phyloP scores from a whole-genome alignment of 2,797 vertebrate genomes.

The Chaetophractus vellerosus region DNA sequence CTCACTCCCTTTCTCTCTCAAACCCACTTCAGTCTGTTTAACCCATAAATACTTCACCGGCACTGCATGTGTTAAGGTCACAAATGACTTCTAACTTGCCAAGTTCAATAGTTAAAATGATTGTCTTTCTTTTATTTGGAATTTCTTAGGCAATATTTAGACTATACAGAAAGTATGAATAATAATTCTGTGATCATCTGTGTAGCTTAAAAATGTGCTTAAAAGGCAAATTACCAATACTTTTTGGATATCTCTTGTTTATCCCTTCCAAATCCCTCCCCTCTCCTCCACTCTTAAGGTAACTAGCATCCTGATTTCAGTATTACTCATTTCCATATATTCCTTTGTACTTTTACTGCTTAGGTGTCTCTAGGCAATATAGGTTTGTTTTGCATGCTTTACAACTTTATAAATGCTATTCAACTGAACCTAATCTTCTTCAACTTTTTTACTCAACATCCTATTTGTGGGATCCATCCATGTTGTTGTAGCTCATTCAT shows the following conservation, averaged over 20 bases:
- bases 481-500: background rate
- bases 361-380: background rate
- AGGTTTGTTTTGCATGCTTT: background rate
- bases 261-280: background rate
- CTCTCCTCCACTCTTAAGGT: background rate
- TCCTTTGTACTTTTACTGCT: background rate
- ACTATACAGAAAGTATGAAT: slow-evolving; percentile 16
- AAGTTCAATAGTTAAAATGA: background rate
- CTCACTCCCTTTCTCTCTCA: background rate
- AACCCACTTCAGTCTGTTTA: background rate
- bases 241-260: background rate
- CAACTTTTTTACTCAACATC: background rate
- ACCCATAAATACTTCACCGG: background rate
- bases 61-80: slow-evolving; percentile 12
- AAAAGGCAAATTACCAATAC: background rate
- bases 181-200: slow-evolving; percentile 57
- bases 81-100: background rate
- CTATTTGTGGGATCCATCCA: background rate
- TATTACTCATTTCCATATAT: background rate
- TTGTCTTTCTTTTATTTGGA: slow-evolving; percentile 57
- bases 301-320: background rate
- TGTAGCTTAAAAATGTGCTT: background rate
- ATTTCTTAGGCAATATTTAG: slow-evolving; percentile 36
- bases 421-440: background rate
- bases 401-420: background rate